Percentiles rank a stretch among this genome's conserved stretches.
Conservation (phyloP, 2,113 vertebrate species). For the Isurus oxyrinchus region DNA sequence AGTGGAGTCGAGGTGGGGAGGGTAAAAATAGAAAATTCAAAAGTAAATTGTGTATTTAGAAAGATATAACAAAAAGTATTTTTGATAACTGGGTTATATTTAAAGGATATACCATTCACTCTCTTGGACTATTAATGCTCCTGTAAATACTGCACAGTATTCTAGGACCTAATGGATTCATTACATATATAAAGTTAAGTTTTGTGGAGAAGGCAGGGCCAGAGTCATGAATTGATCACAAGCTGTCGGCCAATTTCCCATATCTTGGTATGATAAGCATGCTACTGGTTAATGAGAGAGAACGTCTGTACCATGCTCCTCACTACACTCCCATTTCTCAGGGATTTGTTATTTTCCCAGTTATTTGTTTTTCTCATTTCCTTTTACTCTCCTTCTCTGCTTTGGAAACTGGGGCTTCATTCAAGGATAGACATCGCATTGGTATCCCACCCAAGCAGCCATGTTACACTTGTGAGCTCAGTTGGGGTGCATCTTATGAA, state of each 20-base stretch:
- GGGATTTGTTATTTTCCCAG: not conserved
- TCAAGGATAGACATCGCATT: not conserved
- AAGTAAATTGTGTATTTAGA: not conserved
- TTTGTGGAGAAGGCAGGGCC: not conserved
- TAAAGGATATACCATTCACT: not conserved
- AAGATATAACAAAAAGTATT: not conserved
- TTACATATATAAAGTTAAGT: not conserved
- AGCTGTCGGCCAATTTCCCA: not conserved
- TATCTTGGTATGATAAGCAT: not conserved
- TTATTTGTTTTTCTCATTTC: not conserved
- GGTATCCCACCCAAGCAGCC: not conserved
- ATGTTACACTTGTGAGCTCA: not conserved
- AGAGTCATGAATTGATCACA: constrained; percentile 6
- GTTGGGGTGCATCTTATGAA: not conserved
- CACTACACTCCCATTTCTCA: not conserved
- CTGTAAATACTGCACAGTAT: not conserved
- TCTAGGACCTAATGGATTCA: not conserved
- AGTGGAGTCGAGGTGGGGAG: no score
- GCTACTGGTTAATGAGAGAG: no score
- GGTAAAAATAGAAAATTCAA: not conserved
- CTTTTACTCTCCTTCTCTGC: not conserved
- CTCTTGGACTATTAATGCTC: not conserved
- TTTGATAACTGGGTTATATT: not conserved
- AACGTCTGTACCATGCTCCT: no score
- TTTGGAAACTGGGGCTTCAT: not conserved